Evolutionary conservation across 2,113 vertebrate genomes (phyloP).

Genomic region (Sciurus niger): DNA sequence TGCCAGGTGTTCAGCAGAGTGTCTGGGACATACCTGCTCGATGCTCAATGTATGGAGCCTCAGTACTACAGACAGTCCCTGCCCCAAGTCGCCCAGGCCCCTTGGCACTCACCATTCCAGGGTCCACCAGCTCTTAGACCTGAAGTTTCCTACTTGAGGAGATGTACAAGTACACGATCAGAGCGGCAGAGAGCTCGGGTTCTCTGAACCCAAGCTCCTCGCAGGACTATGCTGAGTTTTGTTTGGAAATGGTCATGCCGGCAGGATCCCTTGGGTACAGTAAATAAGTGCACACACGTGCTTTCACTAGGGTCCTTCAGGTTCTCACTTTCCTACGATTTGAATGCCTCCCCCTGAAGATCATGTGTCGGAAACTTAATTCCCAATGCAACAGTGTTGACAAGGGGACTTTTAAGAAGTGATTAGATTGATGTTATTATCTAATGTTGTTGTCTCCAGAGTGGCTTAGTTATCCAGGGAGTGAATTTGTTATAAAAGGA

Average conservation of each 20-base stretch:
- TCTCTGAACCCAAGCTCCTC: background rate
- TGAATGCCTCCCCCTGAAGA: background rate
- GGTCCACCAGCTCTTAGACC: background rate
- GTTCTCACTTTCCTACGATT: background rate
- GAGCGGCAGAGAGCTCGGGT: background rate
- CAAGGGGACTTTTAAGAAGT: background rate
- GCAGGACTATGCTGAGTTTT: background rate
- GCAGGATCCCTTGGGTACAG: background rate
- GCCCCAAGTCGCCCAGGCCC: background rate
- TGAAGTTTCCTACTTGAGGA: background rate
- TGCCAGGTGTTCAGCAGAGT: background rate
- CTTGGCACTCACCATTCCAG: too few relatives aligned
- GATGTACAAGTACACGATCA: background rate
- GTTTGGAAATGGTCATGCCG: fast-evolving
- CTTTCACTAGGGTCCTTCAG: background rate
- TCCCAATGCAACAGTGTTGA: background rate
- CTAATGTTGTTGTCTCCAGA: background rate
- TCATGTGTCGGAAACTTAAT: background rate
- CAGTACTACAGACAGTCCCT: background rate
- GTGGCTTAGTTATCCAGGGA: background rate
- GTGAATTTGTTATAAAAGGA: background rate
- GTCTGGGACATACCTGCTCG: background rate
- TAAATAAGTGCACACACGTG: background rate
- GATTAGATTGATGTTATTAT: background rate
- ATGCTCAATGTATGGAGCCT: background rate